These are phyloP conservation scores for Dorcus hopei DNA, from an alignment of 2,888 invertebrate species.

Conservation along the genomic window DNA sequence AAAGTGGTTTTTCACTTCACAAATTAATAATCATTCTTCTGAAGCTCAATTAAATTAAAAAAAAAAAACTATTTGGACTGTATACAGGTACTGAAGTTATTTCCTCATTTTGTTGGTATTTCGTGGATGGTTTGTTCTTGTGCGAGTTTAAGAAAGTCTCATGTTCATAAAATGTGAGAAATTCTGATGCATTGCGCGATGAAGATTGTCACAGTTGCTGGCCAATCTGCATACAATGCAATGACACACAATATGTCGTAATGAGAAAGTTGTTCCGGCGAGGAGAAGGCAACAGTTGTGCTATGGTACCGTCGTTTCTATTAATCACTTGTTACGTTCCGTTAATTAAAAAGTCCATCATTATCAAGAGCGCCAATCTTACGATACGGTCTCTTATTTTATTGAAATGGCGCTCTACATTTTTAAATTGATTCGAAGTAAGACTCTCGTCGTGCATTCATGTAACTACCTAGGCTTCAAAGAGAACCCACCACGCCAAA, in stretches of 20 bases:
- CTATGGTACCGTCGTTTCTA: constrained; percentile 37
- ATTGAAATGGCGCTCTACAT: constrained; percentile 13
- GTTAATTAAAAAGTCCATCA: constrained; percentile 50
- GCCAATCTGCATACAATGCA: constrained; percentile 51
- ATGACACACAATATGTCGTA: constrained; percentile 48
- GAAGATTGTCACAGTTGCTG: constrained; percentile 51
- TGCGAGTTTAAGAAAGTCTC: constrained; percentile 9
- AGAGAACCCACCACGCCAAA: neutral
- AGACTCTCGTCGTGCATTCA: no score
- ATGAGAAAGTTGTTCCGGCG: constrained; percentile 48
- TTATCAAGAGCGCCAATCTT: constrained; percentile 28
- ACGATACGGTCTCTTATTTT: constrained; percentile 18
- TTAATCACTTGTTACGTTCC: constrained; percentile 50
- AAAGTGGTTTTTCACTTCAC: no score
- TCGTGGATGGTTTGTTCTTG: neutral
- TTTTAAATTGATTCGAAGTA: constrained; percentile 1
- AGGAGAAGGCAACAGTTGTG: constrained; percentile 14
- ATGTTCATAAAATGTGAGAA: constrained; percentile 22
- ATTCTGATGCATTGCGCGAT: constrained; percentile 13
- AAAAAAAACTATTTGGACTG: no score
- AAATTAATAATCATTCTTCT: no score
- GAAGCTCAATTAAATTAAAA: no score
- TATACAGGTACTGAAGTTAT: no score
- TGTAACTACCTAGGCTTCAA: neutral
- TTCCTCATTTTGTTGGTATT: no score